Evolutionary conservation across 1,140 invertebrate species (phyloP), one percentile per base, ranked within the genome.

Genomic region (Teleogryllus occipitalis): DNA sequence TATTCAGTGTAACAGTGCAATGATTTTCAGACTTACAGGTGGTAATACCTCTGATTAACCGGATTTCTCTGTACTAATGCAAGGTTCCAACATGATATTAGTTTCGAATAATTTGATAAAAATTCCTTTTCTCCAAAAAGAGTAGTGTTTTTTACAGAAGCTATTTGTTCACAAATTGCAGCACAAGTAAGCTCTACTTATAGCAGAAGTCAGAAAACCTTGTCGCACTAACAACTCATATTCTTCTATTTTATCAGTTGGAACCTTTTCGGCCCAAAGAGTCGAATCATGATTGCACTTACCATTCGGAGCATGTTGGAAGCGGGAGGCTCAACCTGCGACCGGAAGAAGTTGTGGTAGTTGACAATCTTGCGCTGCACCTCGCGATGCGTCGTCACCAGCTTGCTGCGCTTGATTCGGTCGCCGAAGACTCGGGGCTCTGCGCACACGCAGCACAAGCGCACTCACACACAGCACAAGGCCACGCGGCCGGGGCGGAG

Each of bases 241-340:
- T 22, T 15, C 75, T 15, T 22, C 75, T 22, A 7, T 48, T 0
- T n/a, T 22, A 14, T n/a, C 14, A 6, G 14, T 6, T 72, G 65
- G 14, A 14, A 14, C 14, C 14, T n/a, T 72, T 1, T 72, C 65
- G 3, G 1, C 65, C 1, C 65, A 72, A 15, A 72, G 14, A 21
- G 74, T 39, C 27, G 1, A 75, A 10, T 39, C 10, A 39, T 2
- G 39, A 8, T 14, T 15, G 8, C 47, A 46, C 78, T 75, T n/a
- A 95, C 93, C 94, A 95, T 94, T 81, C 89, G 84, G 21, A 95
- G 86, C 94, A 95, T 95, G 85, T 95, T 93, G n/a, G 91, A 87
- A 8, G 93, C 93, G 21, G 89, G 86, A 0, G 94, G 94, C 78
- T 89, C 86, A 21, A 95, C 94, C 83, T 90, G 90, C 2, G 90